Percentiles rank a stretch among this genome's conserved stretches.
Evolutionary conservation across 1,140 invertebrate genomes (phyloP).

Genomic region (Trichoplusia ni): DNA sequence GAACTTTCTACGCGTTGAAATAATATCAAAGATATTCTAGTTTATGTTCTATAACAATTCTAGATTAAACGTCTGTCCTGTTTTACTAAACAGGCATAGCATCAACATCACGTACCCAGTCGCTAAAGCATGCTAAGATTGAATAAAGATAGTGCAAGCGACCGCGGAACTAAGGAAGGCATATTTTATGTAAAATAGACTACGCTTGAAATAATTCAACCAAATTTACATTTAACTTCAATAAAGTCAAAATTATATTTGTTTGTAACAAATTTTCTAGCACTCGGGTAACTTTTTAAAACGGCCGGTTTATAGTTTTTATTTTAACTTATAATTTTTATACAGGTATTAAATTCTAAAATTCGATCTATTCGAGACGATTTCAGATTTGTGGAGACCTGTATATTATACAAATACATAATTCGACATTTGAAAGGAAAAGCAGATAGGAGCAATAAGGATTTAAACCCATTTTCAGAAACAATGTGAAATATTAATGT

Average conservation of each 20-base stretch:
- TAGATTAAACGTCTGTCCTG: constrained; percentile 10
- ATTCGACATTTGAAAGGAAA: too few species aligned
- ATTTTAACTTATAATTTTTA: too few species aligned
- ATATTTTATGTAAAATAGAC: constrained; percentile 38
- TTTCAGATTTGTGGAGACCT: too few species aligned
- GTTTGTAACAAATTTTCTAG: background rate
- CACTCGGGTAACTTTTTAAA: too few species aligned
- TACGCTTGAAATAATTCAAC: constrained; percentile 16
- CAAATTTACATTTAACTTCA: constrained; percentile 13
- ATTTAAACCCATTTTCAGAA: too few species aligned
- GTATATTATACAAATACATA: too few species aligned
- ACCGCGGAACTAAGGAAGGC: constrained; percentile 20
- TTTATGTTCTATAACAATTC: background rate
- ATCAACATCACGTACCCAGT: background rate
- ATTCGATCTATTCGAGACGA: too few species aligned
- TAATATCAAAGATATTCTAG: background rate
- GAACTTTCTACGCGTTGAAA: too few species aligned
- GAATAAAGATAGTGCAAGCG: constrained; percentile 29
- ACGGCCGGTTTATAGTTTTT: too few species aligned
- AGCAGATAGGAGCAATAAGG: too few species aligned
- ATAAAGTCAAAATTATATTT: background rate
- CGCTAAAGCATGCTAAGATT: constrained; percentile 23
- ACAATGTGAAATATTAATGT: too few species aligned
- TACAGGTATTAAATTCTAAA: too few species aligned
- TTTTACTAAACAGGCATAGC: background rate